Conservation (phyloP, 2,888 invertebrate genomes). For the Ormyrus pomaceus region DNA sequence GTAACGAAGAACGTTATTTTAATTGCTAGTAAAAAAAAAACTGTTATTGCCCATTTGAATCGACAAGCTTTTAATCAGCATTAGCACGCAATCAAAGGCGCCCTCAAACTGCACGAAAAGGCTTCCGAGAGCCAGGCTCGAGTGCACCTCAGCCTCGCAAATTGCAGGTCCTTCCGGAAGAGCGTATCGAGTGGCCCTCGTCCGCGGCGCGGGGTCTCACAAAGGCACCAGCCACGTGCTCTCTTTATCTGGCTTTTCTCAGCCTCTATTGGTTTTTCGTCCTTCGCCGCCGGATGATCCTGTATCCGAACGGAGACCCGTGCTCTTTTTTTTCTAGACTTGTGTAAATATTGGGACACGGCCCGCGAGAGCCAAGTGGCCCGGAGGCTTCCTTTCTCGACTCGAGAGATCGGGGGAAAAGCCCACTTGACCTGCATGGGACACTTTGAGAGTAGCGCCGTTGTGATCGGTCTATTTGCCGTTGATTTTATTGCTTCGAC, state of each 20-base stretch:
- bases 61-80: too few relatives aligned
- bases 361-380: conserved; percentile 3
- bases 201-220: neutral
- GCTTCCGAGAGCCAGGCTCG: conserved; percentile 7
- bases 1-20: too few relatives aligned
- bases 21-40: too few relatives aligned
- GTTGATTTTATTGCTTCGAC: too few relatives aligned
- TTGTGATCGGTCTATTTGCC: neutral
- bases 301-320: neutral
- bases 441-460: neutral
- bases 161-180: conserved; percentile 37
- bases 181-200: conserved; percentile 33
- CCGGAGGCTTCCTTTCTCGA: conserved; percentile 1
- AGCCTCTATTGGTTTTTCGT: conserved; percentile 1
- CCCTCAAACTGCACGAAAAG: neutral
- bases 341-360: conserved; percentile 48
- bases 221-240: neutral
- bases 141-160: conserved; percentile 23
- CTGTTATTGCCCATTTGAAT: too few relatives aligned
- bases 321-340: neutral
- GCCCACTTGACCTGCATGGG: conserved; percentile 11
- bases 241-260: conserved; percentile 15
- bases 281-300: conserved; percentile 15
- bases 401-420: conserved; percentile 28
- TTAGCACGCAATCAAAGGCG: too few relatives aligned